phyloP scores from a whole-genome alignment of 2,113 vertebrate genomes.

The Pangasianodon gigas region DNA sequence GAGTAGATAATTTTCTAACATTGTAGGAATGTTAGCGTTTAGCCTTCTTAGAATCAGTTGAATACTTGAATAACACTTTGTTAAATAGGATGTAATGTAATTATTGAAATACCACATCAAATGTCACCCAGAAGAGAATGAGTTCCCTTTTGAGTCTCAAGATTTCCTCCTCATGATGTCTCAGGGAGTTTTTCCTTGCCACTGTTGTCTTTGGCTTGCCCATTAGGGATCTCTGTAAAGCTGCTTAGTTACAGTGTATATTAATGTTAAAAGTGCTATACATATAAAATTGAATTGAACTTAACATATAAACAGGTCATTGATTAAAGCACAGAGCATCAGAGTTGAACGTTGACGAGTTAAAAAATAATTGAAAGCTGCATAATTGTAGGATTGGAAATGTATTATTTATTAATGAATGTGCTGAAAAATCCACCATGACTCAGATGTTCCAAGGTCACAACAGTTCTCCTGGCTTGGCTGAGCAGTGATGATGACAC shows the following conservation, averaged over 20 bases:
- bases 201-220: background rate
- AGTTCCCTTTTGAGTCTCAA: background rate
- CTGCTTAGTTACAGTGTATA: background rate
- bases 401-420: background rate
- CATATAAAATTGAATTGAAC: background rate
- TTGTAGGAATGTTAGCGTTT: background rate
- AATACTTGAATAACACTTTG: background rate
- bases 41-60: background rate
- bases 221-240: background rate
- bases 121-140: background rate
- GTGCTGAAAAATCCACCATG: background rate
- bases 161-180: background rate
- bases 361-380: background rate
- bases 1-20: background rate
- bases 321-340: background rate
- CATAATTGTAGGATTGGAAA: background rate
- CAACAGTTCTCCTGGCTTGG: background rate
- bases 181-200: background rate
- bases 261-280: background rate
- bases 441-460: conserved; percentile 23
- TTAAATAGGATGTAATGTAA: background rate
- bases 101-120: background rate
- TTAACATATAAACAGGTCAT: background rate
- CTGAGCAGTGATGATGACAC: background rate
- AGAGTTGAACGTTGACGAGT: background rate